Evolutionary conservation across 1,140 invertebrate species (phyloP).

Genomic region (Drosophila takahashii): DNA sequence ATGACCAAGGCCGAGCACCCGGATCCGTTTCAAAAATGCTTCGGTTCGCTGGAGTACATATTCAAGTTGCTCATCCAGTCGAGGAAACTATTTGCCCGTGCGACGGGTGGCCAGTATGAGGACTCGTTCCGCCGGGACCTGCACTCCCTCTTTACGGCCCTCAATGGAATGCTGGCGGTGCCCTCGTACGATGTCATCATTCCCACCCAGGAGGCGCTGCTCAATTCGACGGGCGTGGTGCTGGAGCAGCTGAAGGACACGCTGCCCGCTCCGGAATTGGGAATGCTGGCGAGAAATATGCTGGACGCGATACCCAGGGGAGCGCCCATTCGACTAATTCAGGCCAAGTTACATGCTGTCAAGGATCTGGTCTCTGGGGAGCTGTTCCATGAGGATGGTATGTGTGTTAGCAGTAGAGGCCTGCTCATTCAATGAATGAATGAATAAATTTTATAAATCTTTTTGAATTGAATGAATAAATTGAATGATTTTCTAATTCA

Average conservation of each 20-base stretch:
- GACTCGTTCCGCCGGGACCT: constrained; percentile 93
- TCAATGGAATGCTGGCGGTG: constrained; percentile 91
- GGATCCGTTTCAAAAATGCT: constrained; percentile 95
- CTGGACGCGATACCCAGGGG: constrained; percentile 89
- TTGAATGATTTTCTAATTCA: too few relatives aligned
- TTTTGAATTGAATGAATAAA: too few relatives aligned
- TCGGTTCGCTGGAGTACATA: constrained; percentile 96
- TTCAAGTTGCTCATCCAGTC: constrained; percentile 98
- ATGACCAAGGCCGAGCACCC: constrained; percentile 93
- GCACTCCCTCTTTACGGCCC: constrained; percentile 89
- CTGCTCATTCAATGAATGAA: too few relatives aligned
- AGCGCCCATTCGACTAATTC: constrained; percentile 87
- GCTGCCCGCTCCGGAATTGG: constrained; percentile 88
- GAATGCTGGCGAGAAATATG: constrained; percentile 89
- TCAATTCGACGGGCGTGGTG: constrained; percentile 85
- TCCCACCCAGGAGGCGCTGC: constrained; percentile 89
- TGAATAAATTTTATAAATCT: too few relatives aligned
- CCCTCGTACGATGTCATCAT: constrained; percentile 90
- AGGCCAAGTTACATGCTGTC: constrained; percentile 91
- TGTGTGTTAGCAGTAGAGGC: too few relatives aligned
- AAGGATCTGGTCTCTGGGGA: constrained; percentile 90
- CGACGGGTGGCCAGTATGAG: constrained; percentile 94
- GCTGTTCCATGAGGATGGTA: constrained; percentile 89
- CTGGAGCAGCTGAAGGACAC: constrained; percentile 88
- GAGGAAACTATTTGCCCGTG: constrained; percentile 93